Evolutionary conservation across 2,797 vertebrate species (phyloP).

Genomic region (Delichon dasypus): DNA sequence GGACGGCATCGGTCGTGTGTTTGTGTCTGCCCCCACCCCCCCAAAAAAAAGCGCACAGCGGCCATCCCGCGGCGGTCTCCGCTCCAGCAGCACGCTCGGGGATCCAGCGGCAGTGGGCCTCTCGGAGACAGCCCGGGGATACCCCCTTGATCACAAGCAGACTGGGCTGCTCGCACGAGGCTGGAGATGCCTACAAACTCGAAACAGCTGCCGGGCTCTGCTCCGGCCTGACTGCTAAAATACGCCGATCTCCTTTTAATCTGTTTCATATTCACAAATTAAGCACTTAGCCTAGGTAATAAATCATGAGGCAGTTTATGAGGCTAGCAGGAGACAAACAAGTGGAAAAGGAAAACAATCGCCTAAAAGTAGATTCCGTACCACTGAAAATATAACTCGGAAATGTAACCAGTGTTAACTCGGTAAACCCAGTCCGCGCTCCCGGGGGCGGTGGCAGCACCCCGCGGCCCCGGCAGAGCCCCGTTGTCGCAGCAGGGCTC

Average conservation of each 20-base stretch:
- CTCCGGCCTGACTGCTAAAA: constrained; percentile 80
- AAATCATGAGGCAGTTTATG: constrained; percentile 81
- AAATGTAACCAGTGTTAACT: not conserved
- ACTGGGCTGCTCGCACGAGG: constrained; percentile 66
- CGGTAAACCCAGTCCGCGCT: not conserved
- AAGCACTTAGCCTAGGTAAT: constrained; percentile 83
- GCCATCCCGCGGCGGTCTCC: not conserved
- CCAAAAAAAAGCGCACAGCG: not conserved
- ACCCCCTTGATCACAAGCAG: constrained; percentile 55
- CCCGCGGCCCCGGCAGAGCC: not conserved
- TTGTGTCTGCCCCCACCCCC: too few species aligned
- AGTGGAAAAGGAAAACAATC: constrained; percentile 75
- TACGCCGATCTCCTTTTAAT: constrained; percentile 81
- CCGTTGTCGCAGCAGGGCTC: not conserved
- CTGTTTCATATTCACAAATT: constrained; percentile 84
- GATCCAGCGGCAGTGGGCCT: constrained; percentile 1
- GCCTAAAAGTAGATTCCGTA: constrained; percentile 62
- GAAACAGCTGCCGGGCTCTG: constrained; percentile 79
- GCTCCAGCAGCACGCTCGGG: not conserved
- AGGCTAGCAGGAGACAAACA: constrained; percentile 80
- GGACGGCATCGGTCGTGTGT: not conserved
- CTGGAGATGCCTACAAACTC: constrained; percentile 78
- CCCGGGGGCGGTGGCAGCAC: not conserved
- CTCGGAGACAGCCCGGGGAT: constrained; percentile 18
- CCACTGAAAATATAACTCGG: constrained; percentile 22